Evolutionary conservation across 2,113 vertebrate genomes (phyloP), one percentile per base, ranked within the genome.

Genomic region (Mormyrus iriodes): DNA sequence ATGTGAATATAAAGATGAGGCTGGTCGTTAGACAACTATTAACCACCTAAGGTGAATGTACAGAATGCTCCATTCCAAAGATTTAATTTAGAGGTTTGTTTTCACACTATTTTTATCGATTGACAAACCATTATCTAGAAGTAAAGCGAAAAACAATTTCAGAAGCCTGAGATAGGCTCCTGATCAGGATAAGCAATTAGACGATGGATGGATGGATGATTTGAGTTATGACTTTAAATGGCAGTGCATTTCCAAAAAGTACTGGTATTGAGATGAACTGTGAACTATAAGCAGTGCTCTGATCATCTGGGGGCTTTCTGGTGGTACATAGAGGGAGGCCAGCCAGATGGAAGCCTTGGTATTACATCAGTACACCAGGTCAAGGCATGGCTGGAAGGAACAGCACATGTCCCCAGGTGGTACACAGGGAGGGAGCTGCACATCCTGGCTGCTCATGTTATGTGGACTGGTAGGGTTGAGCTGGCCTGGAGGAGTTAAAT

Each of bases 401-500:
- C 31, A 76, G 4, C 73, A 39, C 35, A 39, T 35, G 27, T 31
- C n/a, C n/a, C 61, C n/a, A 31, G 61, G 61, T 65, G 61, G 10
- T 31, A n/a, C n/a, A 27, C n/a, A 10, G 61, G 10, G 61, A 13
- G n/a, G 61, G 10, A 69, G 27, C 61, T 31, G 61, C 27, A 31
- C 61, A 31, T 31, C n/a, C 61, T 69, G n/a, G 61, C 61, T 65
- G 61, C n/a, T 65, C 61, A 4, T 69, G 61, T 69, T 65, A 31
- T 31, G n/a, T 65, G 58, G 58, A n/a, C 58, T 10, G 58, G 24
- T 12, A 31, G n/a, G 61, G 61, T 10, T 19, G 35, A 76, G 35
- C 73, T 76, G 73, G 73, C 73, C 73, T 79, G 73, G 73, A 79
- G 73, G 73, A 39, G 35, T 79, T 42, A 79, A 79, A 79, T 79